Conservation (phyloP, 2,797 vertebrate genomes). For the Notolepis coatsorum region DNA sequence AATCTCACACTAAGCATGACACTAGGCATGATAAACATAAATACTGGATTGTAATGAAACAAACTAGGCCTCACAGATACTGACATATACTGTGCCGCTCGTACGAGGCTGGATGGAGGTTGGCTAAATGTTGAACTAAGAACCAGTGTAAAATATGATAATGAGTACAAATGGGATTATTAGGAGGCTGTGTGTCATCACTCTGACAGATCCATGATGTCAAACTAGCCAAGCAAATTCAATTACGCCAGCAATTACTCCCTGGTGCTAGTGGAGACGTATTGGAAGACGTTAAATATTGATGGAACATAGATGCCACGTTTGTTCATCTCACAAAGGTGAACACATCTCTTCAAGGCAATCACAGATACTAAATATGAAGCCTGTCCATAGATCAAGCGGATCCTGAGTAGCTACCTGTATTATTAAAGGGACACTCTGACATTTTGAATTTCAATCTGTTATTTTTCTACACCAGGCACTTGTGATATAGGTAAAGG, state of each 20-base stretch:
- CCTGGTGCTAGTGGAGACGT: constrained; percentile 79
- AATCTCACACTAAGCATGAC: no score
- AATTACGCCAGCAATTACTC: constrained; percentile 85
- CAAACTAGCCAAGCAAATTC: constrained; percentile 86
- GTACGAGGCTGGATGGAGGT: no score
- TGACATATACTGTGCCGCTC: no score
- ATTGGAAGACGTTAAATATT: constrained; percentile 84
- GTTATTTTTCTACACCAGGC: no score
- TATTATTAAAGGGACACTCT: no score
- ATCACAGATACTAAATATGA: constrained; percentile 72
- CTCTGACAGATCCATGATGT: constrained; percentile 82
- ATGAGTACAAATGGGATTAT: constrained; percentile 84
- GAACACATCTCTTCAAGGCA: constrained; percentile 76
- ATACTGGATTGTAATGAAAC: no score
- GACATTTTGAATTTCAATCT: no score
- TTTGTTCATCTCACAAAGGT: constrained; percentile 83
- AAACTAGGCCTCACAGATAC: no score
- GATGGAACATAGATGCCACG: constrained; percentile 81
- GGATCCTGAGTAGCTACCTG: constrained; percentile 8
- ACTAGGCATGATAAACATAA: no score
- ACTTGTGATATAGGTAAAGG: no score
- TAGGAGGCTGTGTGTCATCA: constrained; percentile 82
- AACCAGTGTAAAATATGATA: constrained; percentile 79
- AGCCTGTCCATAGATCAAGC: constrained; percentile 46
- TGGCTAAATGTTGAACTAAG: constrained; percentile 71